Evolutionary conservation across 1,140 invertebrate species (phyloP).

Genomic region (Ostrea denselamellosa): DNA sequence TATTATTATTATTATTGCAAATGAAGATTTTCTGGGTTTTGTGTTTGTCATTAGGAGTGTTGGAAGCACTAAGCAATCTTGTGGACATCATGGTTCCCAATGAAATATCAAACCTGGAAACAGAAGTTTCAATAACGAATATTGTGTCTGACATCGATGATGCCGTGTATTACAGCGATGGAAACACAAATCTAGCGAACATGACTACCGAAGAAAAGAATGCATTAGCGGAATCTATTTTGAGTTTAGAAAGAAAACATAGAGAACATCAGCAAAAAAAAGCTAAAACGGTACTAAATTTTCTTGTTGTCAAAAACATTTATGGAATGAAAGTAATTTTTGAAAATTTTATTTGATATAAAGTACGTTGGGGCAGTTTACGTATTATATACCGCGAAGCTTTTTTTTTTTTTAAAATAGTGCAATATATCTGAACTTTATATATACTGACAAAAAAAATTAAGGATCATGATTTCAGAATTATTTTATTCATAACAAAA

Average conservation of each 20-base stretch:
- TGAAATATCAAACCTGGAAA: neutral
- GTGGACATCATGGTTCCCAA: constrained; percentile 6
- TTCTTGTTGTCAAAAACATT: too few relatives aligned
- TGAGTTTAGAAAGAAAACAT: neutral
- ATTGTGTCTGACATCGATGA: neutral
- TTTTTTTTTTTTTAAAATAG: too few relatives aligned
- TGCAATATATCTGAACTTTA: too few relatives aligned
- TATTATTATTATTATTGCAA: too few relatives aligned
- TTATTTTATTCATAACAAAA: too few relatives aligned
- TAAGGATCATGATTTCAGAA: too few relatives aligned
- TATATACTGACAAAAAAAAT: too few relatives aligned
- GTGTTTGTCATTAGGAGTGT: neutral
- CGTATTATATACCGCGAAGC: too few relatives aligned
- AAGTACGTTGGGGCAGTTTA: too few relatives aligned
- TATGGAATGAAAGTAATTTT: too few relatives aligned
- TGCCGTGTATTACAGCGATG: neutral
- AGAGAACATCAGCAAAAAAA: neutral
- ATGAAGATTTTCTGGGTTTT: neutral
- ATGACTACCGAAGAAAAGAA: neutral
- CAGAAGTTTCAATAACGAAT: neutral
- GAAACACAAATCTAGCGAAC: neutral
- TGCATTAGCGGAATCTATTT: neutral
- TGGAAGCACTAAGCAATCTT: neutral
- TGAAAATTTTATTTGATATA: too few relatives aligned
- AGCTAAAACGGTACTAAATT: neutral